phyloP scores from a whole-genome alignment of 2,888 invertebrate species.

The Oxystoma pomonae region DNA sequence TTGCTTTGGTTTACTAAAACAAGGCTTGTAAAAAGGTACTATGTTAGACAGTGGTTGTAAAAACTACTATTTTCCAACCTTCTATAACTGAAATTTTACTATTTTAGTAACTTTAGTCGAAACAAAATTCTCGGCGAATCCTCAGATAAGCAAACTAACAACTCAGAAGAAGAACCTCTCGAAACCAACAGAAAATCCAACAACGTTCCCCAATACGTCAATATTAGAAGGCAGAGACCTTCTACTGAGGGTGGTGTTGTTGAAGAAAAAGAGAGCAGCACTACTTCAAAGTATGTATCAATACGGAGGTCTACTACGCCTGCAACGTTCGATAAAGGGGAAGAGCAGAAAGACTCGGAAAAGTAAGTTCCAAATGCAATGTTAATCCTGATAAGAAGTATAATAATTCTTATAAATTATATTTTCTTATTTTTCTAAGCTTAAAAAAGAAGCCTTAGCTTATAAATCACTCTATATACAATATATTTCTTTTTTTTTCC shows the following conservation, averaged over 20 bases:
- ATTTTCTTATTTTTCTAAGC: too few species aligned
- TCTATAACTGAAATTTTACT: slow-evolving; percentile 8
- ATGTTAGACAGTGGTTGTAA: too few species aligned
- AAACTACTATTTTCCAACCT: too few species aligned
- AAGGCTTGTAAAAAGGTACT: too few species aligned
- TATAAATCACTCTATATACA: too few species aligned
- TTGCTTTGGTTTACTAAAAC: too few species aligned
- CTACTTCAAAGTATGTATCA: slow-evolving; percentile 30
- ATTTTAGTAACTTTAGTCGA: slow-evolving; percentile 27
- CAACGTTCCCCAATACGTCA: slow-evolving; percentile 60
- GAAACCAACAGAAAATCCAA: slow-evolving; percentile 20
- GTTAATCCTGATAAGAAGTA: too few species aligned
- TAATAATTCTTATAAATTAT: too few species aligned
- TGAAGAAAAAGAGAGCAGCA: slow-evolving; percentile 5
- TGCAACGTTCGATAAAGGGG: slow-evolving; percentile 14
- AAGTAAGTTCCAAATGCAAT: slow-evolving; percentile 14
- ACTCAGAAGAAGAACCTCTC: slow-evolving; percentile 20
- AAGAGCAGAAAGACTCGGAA: slow-evolving; percentile 18
- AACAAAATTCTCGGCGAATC: slow-evolving; percentile 37
- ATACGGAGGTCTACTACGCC: slow-evolving; percentile 30
- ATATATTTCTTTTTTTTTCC: too few species aligned
- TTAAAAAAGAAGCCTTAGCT: too few species aligned
- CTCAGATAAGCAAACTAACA: slow-evolving; percentile 18
- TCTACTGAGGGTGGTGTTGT: slow-evolving; percentile 41
- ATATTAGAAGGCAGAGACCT: slow-evolving; percentile 63